These are phyloP conservation scores for Athripsodes cinereus DNA, from an alignment of 2,888 invertebrate species.

Conservation along the genomic window DNA sequence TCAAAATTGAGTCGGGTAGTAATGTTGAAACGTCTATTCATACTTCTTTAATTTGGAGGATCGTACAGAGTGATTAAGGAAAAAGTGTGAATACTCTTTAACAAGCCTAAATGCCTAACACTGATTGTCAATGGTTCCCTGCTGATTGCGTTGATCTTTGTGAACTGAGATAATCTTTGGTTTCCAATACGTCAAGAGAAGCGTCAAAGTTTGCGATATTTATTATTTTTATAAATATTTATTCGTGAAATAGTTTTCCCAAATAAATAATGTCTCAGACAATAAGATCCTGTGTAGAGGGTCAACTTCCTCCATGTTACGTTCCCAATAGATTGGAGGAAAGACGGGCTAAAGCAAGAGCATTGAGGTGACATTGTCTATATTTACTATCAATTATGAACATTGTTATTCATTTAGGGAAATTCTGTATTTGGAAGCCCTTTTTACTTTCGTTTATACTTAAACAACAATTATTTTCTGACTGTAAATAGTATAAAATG, in stretches of 20 bases:
- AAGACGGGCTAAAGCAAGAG: slow-evolving; percentile 60
- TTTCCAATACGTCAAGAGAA: neutral
- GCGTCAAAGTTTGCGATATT: neutral
- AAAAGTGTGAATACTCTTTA: too few relatives aligned
- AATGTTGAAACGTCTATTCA: too few relatives aligned
- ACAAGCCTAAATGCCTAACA: too few relatives aligned
- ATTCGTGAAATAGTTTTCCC: neutral
- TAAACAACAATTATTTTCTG: too few relatives aligned
- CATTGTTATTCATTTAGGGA: too few relatives aligned
- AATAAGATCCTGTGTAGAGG: slow-evolving; percentile 63
- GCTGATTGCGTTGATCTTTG: too few relatives aligned
- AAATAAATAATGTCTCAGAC: slow-evolving; percentile 62
- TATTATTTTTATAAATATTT: neutral
- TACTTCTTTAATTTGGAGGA: too few relatives aligned
- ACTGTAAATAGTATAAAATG: too few relatives aligned
- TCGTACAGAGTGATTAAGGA: too few relatives aligned
- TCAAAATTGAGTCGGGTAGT: too few relatives aligned
- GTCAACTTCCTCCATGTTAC: slow-evolving; percentile 73
- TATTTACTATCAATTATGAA: neutral
- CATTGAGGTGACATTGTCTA: slow-evolving; percentile 40
- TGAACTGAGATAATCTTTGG: neutral
- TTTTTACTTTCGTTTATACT: too few relatives aligned
- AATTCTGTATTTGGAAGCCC: too few relatives aligned
- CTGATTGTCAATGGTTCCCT: neutral
- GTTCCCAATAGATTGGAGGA: slow-evolving; percentile 66